Conservation (phyloP, 1,140 invertebrate species). For the Drosophila albomicans region DNA sequence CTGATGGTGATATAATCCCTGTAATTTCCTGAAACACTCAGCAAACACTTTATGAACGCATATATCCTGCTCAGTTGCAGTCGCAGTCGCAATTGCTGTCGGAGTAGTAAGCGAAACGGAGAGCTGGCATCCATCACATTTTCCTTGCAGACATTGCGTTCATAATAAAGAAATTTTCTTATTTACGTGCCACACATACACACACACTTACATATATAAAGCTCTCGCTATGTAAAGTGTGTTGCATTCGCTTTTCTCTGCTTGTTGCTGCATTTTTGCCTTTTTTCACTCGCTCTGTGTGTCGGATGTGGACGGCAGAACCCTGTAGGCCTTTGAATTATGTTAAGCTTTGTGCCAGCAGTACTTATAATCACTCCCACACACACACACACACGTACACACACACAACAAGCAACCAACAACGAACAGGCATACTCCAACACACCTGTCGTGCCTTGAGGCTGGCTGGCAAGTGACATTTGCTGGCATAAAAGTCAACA, state of each 20-base stretch:
- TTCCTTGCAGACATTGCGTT: constrained; percentile 47
- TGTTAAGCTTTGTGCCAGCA: constrained; percentile 65
- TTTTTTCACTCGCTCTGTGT: constrained; percentile 9
- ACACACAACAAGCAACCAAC: constrained; percentile 2
- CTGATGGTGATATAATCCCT: constrained; percentile 4
- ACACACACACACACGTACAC: constrained; percentile 19
- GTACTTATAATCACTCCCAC: constrained; percentile 48
- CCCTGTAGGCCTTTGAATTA: constrained; percentile 59
- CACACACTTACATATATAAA: constrained; percentile 2
- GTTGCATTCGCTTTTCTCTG: constrained; percentile 8
- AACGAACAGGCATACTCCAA: background rate
- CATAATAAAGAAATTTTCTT: constrained; percentile 57
- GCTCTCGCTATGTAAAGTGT: constrained; percentile 1
- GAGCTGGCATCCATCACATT: constrained; percentile 30
- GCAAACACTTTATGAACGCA: constrained; percentile 8
- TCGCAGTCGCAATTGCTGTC: constrained; percentile 1
- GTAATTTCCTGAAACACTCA: constrained; percentile 18
- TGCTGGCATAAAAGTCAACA: constrained; percentile 79
- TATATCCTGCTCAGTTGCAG: constrained; percentile 8
- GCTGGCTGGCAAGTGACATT: constrained; percentile 74
- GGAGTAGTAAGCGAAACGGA: constrained; percentile 7
- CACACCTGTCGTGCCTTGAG: constrained; percentile 43
- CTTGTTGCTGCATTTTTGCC: constrained; percentile 42
- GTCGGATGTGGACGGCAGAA: constrained; percentile 15
- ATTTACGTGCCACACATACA: constrained; percentile 27